These are phyloP conservation scores for Sceloporus undulatus DNA, from an alignment of 2,113 vertebrate species.

Conservation along the genomic window DNA sequence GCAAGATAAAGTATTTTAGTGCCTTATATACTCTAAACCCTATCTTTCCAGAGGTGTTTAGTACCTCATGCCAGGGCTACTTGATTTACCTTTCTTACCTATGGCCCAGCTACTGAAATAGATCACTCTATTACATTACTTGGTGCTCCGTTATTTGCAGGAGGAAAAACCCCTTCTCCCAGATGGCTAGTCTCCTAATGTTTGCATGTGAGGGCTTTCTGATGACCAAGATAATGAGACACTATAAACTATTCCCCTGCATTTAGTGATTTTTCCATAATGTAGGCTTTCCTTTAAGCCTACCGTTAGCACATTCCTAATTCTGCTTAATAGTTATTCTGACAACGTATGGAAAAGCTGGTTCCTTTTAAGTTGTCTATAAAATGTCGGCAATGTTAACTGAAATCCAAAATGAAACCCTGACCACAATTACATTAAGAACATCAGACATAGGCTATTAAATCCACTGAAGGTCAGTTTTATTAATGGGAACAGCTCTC, in stretches of 20 bases:
- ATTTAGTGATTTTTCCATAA: constrained; percentile 11
- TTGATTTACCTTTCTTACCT: constrained; percentile 43
- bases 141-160: neutral
- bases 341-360: constrained; percentile 16
- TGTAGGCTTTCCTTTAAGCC: neutral
- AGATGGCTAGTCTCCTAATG: neutral
- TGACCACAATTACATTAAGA: constrained; percentile 22
- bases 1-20: constrained; percentile 43
- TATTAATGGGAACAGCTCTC: neutral
- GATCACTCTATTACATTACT: constrained; percentile 29
- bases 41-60: constrained; percentile 20
- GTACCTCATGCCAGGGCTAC: neutral
- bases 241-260: constrained; percentile 15
- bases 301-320: constrained; percentile 22
- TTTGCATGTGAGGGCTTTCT: constrained; percentile 5
- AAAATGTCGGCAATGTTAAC: constrained; percentile 29
- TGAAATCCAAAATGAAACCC: constrained; percentile 36
- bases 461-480: neutral
- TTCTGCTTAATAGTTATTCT: constrained; percentile 21
- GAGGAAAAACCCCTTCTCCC: constrained; percentile 28
- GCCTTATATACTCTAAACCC: neutral
- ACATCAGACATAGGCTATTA: neutral
- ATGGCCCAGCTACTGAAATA: constrained; percentile 1
- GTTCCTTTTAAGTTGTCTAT: constrained; percentile 26
- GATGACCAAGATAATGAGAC: constrained; percentile 27